Percentiles rank a stretch among this genome's conserved stretches.
These are phyloP conservation scores for Zaprionus capensis DNA, from an alignment of 1,140 invertebrate species.

Conservation along the genomic window DNA sequence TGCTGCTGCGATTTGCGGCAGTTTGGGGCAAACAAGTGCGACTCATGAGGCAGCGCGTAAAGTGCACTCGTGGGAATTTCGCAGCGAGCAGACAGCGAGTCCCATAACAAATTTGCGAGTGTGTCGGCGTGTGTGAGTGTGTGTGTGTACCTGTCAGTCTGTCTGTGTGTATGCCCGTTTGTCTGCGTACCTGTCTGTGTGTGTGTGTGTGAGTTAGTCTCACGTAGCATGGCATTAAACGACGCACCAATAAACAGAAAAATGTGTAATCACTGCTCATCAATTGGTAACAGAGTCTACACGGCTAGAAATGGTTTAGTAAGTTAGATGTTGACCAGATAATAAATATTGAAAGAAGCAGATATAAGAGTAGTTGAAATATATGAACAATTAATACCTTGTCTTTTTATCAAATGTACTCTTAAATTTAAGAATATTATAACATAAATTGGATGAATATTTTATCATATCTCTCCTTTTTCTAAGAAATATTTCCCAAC, in stretches of 20 bases:
- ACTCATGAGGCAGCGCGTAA: slow-evolving; percentile 61
- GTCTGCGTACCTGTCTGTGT: background rate
- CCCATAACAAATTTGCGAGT: slow-evolving; percentile 28
- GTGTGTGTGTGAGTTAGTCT: slow-evolving; percentile 35
- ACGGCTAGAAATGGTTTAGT: slow-evolving; percentile 45
- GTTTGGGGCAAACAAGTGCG: slow-evolving; percentile 46
- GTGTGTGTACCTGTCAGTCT: background rate
- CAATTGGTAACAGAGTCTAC: slow-evolving; percentile 49
- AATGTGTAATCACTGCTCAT: slow-evolving; percentile 79
- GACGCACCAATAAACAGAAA: slow-evolving; percentile 49
- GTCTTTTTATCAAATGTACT: too few relatives aligned
- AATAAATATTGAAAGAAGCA: background rate
- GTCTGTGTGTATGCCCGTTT: background rate
- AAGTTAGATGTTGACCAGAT: background rate
- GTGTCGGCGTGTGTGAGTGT: background rate
- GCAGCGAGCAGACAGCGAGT: slow-evolving; percentile 14
- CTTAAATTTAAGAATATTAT: background rate
- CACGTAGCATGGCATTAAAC: slow-evolving; percentile 55
- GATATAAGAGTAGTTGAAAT: background rate
- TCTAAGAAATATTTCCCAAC: background rate
- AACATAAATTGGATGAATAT: background rate
- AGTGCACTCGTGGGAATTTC: slow-evolving; percentile 75
- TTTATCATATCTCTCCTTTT: background rate
- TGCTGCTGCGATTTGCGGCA: slow-evolving; percentile 12
- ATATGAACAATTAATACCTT: background rate